phyloP scores from a whole-genome alignment of 2,113 vertebrate genomes.

The Periophthalmus modestus region DNA sequence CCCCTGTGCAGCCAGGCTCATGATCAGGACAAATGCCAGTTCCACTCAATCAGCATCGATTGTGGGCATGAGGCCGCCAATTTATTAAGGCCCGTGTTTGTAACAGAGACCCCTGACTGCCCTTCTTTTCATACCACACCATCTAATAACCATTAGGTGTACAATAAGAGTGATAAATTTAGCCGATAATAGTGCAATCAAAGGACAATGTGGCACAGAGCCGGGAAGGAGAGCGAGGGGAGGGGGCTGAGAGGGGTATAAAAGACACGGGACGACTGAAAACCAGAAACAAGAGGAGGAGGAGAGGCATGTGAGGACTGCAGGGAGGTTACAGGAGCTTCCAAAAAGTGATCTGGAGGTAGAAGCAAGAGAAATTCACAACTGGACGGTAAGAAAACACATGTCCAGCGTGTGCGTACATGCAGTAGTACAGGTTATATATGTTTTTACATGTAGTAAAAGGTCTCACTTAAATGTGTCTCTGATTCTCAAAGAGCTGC shows the following conservation, averaged over 20 bases:
- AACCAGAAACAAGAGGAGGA: slow-evolving; percentile 41
- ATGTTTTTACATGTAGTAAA: background rate
- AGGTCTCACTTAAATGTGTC: background rate
- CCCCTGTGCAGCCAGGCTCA: slow-evolving; percentile 10
- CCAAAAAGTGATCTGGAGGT: background rate
- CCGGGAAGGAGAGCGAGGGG: slow-evolving; percentile 41
- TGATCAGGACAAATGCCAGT: slow-evolving; percentile 23
- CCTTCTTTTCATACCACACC: slow-evolving; percentile 22
- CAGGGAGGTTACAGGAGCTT: slow-evolving; percentile 18
- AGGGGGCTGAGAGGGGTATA: slow-evolving; percentile 45
- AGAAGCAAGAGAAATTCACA: background rate
- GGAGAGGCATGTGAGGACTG: slow-evolving; percentile 43
- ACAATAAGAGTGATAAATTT: slow-evolving; percentile 39
- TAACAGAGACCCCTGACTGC: slow-evolving; percentile 15
- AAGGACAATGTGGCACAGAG: slow-evolving; percentile 34
- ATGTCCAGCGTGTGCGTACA: background rate
- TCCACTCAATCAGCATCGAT: slow-evolving; percentile 32
- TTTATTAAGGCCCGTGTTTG: slow-evolving; percentile 32
- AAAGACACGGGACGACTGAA: slow-evolving; percentile 42
- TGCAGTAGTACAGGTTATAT: background rate
- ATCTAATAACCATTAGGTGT: slow-evolving; percentile 37
- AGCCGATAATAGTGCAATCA: slow-evolving; percentile 35
- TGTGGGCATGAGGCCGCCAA: background rate
- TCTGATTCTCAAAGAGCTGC: background rate
- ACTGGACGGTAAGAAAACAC: slow-evolving; percentile 51